phyloP scores from a whole-genome alignment of 92 coral and sea anemone genomes.

The Epizoanthus scotinus region DNA sequence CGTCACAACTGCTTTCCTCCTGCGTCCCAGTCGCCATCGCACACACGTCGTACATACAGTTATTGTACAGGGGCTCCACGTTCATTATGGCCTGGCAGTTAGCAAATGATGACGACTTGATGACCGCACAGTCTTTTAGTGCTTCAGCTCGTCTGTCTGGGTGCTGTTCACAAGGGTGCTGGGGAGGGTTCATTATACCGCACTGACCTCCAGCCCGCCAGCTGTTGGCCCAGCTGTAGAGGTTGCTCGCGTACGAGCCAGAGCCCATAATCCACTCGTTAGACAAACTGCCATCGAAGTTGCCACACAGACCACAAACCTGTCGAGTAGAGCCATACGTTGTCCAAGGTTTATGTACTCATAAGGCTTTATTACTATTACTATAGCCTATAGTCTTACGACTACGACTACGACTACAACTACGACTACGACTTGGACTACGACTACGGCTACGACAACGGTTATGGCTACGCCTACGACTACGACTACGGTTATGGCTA shows the following conservation, averaged over 20 bases:
- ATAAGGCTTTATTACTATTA: too few species aligned
- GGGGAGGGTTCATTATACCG: slow-evolving; percentile 13
- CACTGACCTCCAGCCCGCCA: slow-evolving; percentile 44
- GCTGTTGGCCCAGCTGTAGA: slow-evolving; percentile 18
- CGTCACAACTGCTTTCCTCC: slow-evolving; percentile 41
- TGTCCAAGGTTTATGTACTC: background rate
- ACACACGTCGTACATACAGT: slow-evolving; percentile 50
- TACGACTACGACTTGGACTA: too few species aligned
- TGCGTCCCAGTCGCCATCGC: background rate
- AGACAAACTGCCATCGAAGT: slow-evolving; percentile 32
- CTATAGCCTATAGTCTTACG: too few species aligned
- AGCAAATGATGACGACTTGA: slow-evolving; percentile 24
- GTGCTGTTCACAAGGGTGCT: slow-evolving; percentile 45
- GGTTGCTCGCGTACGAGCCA: slow-evolving; percentile 3
- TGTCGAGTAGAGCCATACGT: background rate
- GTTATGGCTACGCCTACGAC: too few species aligned
- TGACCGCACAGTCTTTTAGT: slow-evolving; percentile 42
- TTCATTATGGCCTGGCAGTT: slow-evolving; percentile 25
- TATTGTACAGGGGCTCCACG: slow-evolving; percentile 25
- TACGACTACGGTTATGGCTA: too few species aligned
- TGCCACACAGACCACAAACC: slow-evolving; percentile 54
- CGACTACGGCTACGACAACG: too few species aligned
- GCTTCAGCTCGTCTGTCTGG: slow-evolving; percentile 33
- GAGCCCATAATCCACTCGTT: slow-evolving; percentile 21
- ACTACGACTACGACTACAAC: too few species aligned